Base-by-base conservation (phyloP, 2,888 invertebrate species). In the Hydropsyche betteni region DNA sequence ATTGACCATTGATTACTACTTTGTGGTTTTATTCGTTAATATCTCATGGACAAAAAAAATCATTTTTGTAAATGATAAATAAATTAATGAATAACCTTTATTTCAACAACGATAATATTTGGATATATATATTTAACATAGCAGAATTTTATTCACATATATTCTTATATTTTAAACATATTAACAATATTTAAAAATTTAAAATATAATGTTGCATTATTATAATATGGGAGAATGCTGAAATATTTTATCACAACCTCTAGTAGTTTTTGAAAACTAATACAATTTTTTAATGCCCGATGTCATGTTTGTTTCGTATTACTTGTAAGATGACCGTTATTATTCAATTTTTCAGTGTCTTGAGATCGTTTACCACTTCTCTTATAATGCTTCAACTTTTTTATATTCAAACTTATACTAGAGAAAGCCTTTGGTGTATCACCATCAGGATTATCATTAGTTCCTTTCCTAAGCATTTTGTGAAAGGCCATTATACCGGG, bases 401-500 rank as follows among this genome's bases (percentile, higher is more conserved):
- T 78, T 12, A 78, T 72, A 55, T 77, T 78, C 33, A 79, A 70
- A 44, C 77, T 75, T 24, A 75, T 24, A 16, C 38, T 70, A 8
- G 74, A 69, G 16, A 73, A 68, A 24, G 75, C 72, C 51, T 77
- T 79, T 8, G 76, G 33, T 16, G 76, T 14, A 10, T 78, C 77
- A 68, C 34, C 73, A 6, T 76, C 76, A 10, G 58, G 55, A 24
- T 52, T 51, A 4, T 55, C 74, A 14, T 77, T 68, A 24, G 8
- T 12, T 36, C 8, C 74, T 70, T 78, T 79, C 50, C 75, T 61
- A n/a, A 78, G 44, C 51, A 76, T 64, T 74, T 78, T 78, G 53
- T 75, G 77, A 53, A 76, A 77, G 6, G 76, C 75, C 50, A 78
- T 74, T 14, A 79, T 79, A 38, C 78, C 78, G 5, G 79, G 79